Base-by-base conservation (phyloP, 1,140 invertebrate species). In the Aphelenchoides avenae region DNA sequence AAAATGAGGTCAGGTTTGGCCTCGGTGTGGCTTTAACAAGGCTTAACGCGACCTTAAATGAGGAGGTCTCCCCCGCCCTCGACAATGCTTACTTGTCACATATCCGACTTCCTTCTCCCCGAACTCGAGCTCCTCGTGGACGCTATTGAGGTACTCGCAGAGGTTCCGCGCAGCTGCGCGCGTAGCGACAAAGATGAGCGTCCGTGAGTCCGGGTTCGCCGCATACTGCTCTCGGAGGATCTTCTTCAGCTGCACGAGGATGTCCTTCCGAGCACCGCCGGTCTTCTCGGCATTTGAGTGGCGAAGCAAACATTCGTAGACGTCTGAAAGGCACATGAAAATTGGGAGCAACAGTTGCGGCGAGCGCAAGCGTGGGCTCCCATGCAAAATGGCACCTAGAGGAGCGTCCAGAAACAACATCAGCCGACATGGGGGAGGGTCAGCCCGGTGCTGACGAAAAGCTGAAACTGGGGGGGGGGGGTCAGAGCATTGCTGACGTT, bases 181-280 rank as follows among this genome's bases (percentile, higher is more conserved):
- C 26, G 15, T 7, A n/a, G 44, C 31, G 9, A 61, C 58, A 33
- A 61, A 61, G 31, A 61, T 57, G 4, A 61, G 37, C 2, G 40
- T 39, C n/a, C 59, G 13, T 11, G 58, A 33, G 7, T 62, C 43
- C 6, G 4, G 59, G 11, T 61, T 56, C 2, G 7, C 15, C n/a
- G 13, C 33, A 24, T 63, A 61, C 20, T 55, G 27, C 22, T 64
- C 26, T 3, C 15, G 22, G 13, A 61, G 58, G n/a, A 64, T 31
- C 1, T 5, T 13, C 50, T 37, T 6, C 4, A 57, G 33, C 29
- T n/a, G 37, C 15, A 40, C 37, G 11, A 52, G 22, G 29, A 57
- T 57, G 20, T 61, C 22, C 11, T 57, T 57, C 13, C 20, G 20
- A 26, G 11, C n/a, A 1, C 50, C 48, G 44, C 2, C 26, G 24